Percentiles rank a stretch among this genome's conserved stretches.
Conservation (phyloP, 2,113 vertebrate genomes). For the Platichthys flesus region DNA sequence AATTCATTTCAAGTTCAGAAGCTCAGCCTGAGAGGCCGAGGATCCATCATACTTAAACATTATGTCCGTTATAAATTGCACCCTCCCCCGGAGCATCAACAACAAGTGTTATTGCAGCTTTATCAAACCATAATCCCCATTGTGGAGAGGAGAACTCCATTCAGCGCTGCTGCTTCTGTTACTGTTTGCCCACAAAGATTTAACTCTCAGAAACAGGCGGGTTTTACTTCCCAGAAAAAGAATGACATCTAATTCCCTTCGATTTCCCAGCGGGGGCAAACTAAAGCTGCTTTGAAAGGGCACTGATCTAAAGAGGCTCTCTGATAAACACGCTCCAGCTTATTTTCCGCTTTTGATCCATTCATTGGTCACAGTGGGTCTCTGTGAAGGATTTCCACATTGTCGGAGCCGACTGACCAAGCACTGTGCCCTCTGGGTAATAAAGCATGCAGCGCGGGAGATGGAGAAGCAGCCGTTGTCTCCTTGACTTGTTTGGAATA, state of each 20-base stretch:
- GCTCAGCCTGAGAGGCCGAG: not conserved
- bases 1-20: not conserved
- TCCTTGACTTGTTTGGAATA: constrained; percentile 23
- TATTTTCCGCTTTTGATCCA: constrained; percentile 69
- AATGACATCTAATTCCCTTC: constrained; percentile 75
- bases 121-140: constrained; percentile 71
- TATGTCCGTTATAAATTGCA: constrained; percentile 18
- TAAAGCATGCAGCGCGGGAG: constrained; percentile 30
- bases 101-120: constrained; percentile 54
- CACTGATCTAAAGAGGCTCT: constrained; percentile 65
- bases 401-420: constrained; percentile 57
- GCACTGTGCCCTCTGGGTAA: constrained; percentile 48
- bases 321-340: constrained; percentile 62
- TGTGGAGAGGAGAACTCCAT: constrained; percentile 46
- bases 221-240: constrained; percentile 56
- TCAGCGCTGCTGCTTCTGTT: constrained; percentile 49
- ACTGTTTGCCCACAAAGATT: constrained; percentile 68
- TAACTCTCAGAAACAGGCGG: constrained; percentile 57
- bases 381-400: constrained; percentile 44
- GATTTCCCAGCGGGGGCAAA: constrained; percentile 62
- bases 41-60: not conserved
- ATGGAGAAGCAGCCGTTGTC: constrained; percentile 22
- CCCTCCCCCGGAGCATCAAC: constrained; percentile 35
- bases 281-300: constrained; percentile 78
- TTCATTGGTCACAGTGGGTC: constrained; percentile 59